Conservation (phyloP, 1,140 invertebrate species). For the Sinella curviseta region DNA sequence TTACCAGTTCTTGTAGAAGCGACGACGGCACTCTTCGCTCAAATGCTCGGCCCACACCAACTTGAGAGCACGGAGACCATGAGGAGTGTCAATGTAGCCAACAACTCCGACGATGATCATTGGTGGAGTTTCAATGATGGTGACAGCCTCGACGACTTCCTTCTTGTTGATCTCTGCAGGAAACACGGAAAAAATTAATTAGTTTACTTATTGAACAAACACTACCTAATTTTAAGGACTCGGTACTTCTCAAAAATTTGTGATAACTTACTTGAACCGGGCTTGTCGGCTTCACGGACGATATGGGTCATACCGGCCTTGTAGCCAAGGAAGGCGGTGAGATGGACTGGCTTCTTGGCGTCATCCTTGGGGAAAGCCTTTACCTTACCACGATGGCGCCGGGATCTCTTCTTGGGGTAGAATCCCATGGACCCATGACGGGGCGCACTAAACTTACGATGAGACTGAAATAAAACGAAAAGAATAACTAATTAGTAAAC, state of each 20-base stretch:
- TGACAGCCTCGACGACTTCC: conserved; percentile 98
- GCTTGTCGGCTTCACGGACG: conserved; percentile 96
- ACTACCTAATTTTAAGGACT: not conserved
- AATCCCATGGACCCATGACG: conserved; percentile 99
- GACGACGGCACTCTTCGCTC: conserved; percentile 93
- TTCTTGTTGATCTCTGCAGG: conserved; percentile 97
- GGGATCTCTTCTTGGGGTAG: conserved; percentile 95
- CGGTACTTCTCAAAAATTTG: not conserved
- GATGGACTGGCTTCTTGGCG: conserved; percentile 89
- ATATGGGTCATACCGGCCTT: conserved; percentile 99
- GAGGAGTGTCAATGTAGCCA: conserved; percentile 98
- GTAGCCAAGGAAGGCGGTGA: conserved; percentile 96
- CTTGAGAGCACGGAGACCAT: conserved; percentile 88
- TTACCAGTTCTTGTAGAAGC: conserved; percentile 99
- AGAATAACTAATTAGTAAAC: conserved; percentile 10
- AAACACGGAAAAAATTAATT: conserved; percentile 29
- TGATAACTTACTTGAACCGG: conserved; percentile 89
- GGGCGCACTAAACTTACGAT: conserved; percentile 98
- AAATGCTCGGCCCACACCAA: conserved; percentile 99
- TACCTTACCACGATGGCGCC: conserved; percentile 94
- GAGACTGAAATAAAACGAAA: conserved; percentile 75
- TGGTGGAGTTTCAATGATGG: conserved; percentile 96
- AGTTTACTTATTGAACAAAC: not conserved
- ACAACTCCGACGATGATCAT: conserved; percentile 97
- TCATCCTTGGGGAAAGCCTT: conserved; percentile 99